A percentile compares a stretch with the other conserved stretches of the same genome.
These are phyloP conservation scores for Noctuana brunneofusca DNA, from an alignment of 2,888 invertebrate genomes.

Conservation along the genomic window DNA sequence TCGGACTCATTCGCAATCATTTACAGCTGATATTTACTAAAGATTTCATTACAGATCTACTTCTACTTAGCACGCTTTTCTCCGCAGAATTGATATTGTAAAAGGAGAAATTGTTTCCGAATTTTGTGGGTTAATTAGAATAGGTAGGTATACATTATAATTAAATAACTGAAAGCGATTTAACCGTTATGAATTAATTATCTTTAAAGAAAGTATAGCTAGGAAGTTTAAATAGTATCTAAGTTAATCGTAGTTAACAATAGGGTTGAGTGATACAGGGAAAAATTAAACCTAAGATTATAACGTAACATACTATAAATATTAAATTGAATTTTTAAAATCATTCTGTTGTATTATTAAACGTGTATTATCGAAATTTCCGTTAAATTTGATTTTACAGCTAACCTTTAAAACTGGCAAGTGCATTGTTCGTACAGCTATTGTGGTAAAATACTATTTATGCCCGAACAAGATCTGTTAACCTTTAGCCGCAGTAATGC, in stretches of 20 bases:
- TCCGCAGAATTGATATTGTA: neutral
- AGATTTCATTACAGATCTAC: neutral
- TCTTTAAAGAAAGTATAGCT: neutral
- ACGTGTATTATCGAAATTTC: neutral
- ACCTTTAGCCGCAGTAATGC: conserved; percentile 21
- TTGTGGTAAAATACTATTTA: conserved; percentile 24
- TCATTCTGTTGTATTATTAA: no score
- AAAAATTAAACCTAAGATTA: no score
- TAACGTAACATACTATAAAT: no score
- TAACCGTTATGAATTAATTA: neutral
- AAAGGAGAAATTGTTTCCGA: conserved; percentile 1
- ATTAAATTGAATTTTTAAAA: no score
- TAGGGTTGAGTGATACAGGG: neutral
- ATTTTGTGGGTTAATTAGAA: neutral
- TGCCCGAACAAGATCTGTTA: conserved; percentile 19
- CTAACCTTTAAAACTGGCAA: conserved; percentile 18
- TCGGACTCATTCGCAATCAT: conserved; percentile 52
- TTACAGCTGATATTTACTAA: no score
- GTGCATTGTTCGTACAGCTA: conserved; percentile 32
- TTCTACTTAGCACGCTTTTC: neutral
- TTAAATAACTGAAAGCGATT: neutral
- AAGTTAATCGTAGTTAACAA: no score
- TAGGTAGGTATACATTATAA: neutral
- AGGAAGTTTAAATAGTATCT: no score
- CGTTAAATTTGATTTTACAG: neutral